These are phyloP conservation scores for Pipistrellus nathusii DNA, from an alignment of 2,797 vertebrate species.

Conservation along the genomic window DNA sequence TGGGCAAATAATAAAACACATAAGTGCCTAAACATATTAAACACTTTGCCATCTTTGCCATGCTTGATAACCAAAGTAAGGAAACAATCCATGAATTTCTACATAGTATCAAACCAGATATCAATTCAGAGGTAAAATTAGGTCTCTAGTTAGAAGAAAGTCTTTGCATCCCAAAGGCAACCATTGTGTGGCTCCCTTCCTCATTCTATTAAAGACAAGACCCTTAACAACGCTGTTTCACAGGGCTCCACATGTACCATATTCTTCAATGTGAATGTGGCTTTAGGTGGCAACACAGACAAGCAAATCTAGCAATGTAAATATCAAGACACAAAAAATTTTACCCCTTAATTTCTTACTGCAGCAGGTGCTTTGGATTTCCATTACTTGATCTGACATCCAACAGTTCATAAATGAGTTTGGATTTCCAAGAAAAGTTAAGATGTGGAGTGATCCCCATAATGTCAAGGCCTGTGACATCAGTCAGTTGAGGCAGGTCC, in stretches of 20 bases:
- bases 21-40: neutral
- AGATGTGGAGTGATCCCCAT: neutral
- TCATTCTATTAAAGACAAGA: neutral
- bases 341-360: neutral
- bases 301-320: neutral
- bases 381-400: neutral
- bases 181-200: neutral
- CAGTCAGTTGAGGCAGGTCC: neutral
- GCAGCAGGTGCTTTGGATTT: neutral
- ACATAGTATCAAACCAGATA: neutral
- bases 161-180: neutral
- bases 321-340: neutral
- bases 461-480: slow-evolving; percentile 5
- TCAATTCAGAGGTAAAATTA: neutral
- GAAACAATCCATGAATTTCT: neutral
- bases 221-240: neutral
- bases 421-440: slow-evolving; percentile 14
- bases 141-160: neutral
- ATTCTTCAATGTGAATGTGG: neutral
- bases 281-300: neutral
- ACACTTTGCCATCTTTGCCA: neutral
- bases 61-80: neutral
- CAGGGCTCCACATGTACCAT: neutral
- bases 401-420: neutral
- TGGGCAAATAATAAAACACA: neutral